phyloP scores from a whole-genome alignment of 2,888 invertebrate species.

The Hyposoter didymator region DNA sequence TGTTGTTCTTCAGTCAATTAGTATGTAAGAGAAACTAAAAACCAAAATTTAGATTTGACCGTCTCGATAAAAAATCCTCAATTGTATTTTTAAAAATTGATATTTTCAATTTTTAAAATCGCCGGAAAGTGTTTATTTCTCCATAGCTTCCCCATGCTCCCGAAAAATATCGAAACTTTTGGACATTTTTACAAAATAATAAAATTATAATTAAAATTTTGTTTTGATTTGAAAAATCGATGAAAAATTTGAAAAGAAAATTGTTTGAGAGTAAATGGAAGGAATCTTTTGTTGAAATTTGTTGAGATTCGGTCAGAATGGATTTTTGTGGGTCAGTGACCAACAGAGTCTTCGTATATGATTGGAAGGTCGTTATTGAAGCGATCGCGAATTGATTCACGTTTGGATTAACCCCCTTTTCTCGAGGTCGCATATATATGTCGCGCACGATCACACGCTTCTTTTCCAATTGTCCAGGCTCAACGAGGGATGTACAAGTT shows the following conservation, averaged over 20 bases:
- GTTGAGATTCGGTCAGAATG: constrained; percentile 3
- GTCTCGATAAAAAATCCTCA: no score
- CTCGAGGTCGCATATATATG: constrained; percentile 2
- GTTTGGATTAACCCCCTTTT: constrained; percentile 33
- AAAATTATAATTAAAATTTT: no score
- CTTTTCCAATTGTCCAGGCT: constrained; percentile 63
- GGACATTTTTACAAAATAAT: no score
- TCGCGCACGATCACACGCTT: constrained; percentile 31
- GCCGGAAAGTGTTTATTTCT: no score
- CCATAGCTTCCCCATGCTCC: no score
- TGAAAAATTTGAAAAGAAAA: neutral
- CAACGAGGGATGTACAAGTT: constrained; percentile 66
- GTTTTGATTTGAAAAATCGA: neutral
- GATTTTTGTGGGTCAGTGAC: constrained; percentile 5
- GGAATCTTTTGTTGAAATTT: no score
- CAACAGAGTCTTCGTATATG: neutral
- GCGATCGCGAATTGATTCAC: constrained; percentile 30
- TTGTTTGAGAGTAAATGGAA: neutral
- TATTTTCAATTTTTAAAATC: no score
- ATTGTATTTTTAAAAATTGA: no score
- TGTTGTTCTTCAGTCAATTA: no score
- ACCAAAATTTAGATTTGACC: no score
- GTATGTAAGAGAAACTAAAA: no score
- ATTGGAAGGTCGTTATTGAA: constrained; percentile 20
- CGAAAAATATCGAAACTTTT: no score